Percentiles rank a stretch among this genome's conserved stretches.
Evolutionary conservation across 1,140 invertebrate genomes (phyloP).

Genomic region (Trachelipus rathkii): DNA sequence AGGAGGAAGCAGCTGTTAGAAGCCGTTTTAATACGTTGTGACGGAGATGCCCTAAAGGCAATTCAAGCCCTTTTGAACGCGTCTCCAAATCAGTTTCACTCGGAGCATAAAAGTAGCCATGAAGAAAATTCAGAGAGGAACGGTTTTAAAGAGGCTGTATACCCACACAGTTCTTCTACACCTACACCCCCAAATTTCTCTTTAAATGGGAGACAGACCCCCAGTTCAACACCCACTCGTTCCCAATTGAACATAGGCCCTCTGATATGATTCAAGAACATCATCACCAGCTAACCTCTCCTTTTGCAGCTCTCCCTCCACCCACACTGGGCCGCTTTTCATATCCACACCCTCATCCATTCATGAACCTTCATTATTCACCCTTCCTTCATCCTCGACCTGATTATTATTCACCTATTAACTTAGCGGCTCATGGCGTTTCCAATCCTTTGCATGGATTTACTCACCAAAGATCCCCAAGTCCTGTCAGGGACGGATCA

Average conservation of each 20-base stretch:
- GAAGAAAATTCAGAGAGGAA: background rate
- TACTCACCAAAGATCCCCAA: constrained; percentile 30
- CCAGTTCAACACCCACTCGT: constrained; percentile 12
- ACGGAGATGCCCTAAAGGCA: constrained; percentile 79
- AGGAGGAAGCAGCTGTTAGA: constrained; percentile 77
- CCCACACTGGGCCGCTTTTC: constrained; percentile 38
- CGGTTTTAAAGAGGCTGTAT: background rate
- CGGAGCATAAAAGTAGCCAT: constrained; percentile 6
- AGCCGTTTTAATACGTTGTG: constrained; percentile 65
- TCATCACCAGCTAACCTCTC: constrained; percentile 32
- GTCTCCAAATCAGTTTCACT: constrained; percentile 50
- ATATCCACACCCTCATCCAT: constrained; percentile 40
- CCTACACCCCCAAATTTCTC: constrained; percentile 23
- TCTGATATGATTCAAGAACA: constrained; percentile 38
- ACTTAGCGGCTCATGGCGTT: constrained; percentile 35
- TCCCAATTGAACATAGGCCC: constrained; percentile 29
- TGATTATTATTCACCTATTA: constrained; percentile 43
- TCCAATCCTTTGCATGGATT: constrained; percentile 20
- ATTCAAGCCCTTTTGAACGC: constrained; percentile 80
- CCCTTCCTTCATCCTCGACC: constrained; percentile 43
- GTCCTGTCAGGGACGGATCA: constrained; percentile 32
- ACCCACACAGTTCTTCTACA: constrained; percentile 28
- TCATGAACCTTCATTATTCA: constrained; percentile 38
- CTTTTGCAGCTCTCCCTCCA: constrained; percentile 34
- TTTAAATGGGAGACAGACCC: constrained; percentile 19